Base-by-base conservation (phyloP, 2,888 invertebrate species). In the Sinohyriopsis cumingii region DNA sequence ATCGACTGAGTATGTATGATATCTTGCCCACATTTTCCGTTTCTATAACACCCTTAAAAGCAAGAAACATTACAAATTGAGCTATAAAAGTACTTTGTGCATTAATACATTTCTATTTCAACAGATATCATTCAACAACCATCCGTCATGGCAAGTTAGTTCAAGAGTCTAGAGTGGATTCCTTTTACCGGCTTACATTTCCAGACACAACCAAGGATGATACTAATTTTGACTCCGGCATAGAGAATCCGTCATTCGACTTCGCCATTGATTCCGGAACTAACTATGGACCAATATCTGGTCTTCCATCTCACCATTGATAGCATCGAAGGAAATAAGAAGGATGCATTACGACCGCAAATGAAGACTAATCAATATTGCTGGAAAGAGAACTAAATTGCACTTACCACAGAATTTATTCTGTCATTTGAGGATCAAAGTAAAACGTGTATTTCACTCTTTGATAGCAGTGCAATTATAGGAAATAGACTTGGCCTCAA, bases 221-320 rank as follows among this genome's bases (percentile, higher is more conserved):
- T 24, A 69, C 80, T 19, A 79, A 78, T 59, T 77, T 82, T 65
- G 84, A 85, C 73, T 80, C 79, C 12, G 84, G 84, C 28, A 82
- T 86, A 63, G 84, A 83, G 61, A 84, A 84, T 66, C 84, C 84
- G 12, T 82, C 81, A 24, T 84, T 80, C 64, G 78, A 78, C 69
- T 71, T 73, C 59, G 45, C 45, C 45, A 45, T 45, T 45, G 45
- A 45, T 45, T 45, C 45, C 45, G 45, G 45, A 45, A 45, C 45
- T 12, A 45, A 45, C 45, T 45, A 45, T 45, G 45, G 45, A 15
- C 45, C 45, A 12, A 45, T 45, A 45, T 45, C 45, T 45, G 45
- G 45, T 45, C 45, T 45, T 45, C 15, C 45, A 45, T 45, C 45
- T 45, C 45, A 45, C 15, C 45, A 45, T 15, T 45, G 45, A 45